Percentiles rank a stretch among this genome's conserved stretches.
phyloP scores from a whole-genome alignment of 1,140 invertebrate genomes.

The Drosophila obscura region DNA sequence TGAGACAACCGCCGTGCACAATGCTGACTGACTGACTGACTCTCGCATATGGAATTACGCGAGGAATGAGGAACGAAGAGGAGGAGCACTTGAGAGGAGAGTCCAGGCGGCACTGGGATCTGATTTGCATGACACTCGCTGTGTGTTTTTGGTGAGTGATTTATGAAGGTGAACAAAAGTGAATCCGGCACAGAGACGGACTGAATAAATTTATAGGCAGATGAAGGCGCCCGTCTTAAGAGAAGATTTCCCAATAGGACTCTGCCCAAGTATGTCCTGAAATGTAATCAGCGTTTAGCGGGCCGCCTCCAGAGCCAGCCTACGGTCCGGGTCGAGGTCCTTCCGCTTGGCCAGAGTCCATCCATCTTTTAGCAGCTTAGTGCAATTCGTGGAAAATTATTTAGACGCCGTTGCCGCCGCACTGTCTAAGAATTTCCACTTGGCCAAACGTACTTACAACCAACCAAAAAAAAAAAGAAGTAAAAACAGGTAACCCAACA shows the following conservation, averaged over 20 bases:
- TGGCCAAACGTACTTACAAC: slow-evolving; percentile 36
- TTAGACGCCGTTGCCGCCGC: slow-evolving; percentile 45
- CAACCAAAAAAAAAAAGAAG: not conserved
- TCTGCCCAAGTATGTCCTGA: not conserved
- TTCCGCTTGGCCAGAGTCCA: slow-evolving; percentile 15
- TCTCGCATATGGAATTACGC: slow-evolving; percentile 67
- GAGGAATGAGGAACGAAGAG: slow-evolving; percentile 32
- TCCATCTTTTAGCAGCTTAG: slow-evolving; percentile 46
- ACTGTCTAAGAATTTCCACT: slow-evolving; percentile 71
- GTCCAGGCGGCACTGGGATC: not conserved
- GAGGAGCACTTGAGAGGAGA: slow-evolving; percentile 61
- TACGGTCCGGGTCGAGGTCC: not conserved
- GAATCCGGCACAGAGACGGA: no score
- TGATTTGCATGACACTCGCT: slow-evolving; percentile 22
- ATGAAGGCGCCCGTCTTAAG: no score
- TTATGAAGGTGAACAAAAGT: not conserved
- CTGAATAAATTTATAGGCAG: no score
- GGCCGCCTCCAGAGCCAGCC: slow-evolving; percentile 22
- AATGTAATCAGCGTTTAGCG: slow-evolving; percentile 42
- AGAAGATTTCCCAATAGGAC: no score
- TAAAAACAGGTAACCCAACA: slow-evolving; percentile 59
- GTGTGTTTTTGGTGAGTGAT: not conserved
- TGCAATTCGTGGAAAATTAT: slow-evolving; percentile 63
- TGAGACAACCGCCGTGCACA: slow-evolving; percentile 19
- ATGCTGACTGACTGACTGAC: slow-evolving; percentile 34